Evolutionary conservation across 2,888 invertebrate genomes (phyloP), one percentile per base, ranked within the genome.

Genomic region (Drosophila cognata): DNA sequence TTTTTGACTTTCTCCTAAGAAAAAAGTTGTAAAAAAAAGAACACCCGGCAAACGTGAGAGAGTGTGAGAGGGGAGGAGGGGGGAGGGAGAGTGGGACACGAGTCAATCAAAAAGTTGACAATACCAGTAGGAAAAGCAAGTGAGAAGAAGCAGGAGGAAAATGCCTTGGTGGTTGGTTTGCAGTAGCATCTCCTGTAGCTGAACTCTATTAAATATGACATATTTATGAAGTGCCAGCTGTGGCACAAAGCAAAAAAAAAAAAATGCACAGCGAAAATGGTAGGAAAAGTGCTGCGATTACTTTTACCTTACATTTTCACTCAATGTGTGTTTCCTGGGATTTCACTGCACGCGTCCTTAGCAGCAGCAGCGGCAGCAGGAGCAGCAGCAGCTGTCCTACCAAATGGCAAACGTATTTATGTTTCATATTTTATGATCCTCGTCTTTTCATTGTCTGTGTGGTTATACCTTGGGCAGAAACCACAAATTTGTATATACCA

Each of bases 161-260:
- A 56, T 36, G 50, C 61, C 71, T 60, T 57, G 74, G 80, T 83
- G 80, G 79, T 79, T 79, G 68, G 59, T 74, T 75, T 62, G 64
- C 75, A 70, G 82, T 68, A 74, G 68, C 70, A 65, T 50, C 51
- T 57, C 63, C 57, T 65, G 68, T 61, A 64, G 74, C 76, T 80
- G 86, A 81, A 86, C 88, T 90, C 88, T 88, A 90, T 90, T 90
- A 89, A 89, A 84, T 91, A 90, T 91, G 91, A 91, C 91, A 91
- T 91, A 79, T 91, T 91, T 91, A 91, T 91, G 91, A 91, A 91
- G 91, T 91, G 91, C 76, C 79, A 88, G 89, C 82, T 77, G 82
- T 71, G 68, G 43, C 67, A 87, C 84, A 88, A 65, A 43, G 38
- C 65, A 57, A 46, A 65, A 70, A 58, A 48, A 53, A 62, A 67